Percentiles rank a stretch among this genome's conserved stretches.
phyloP scores from a whole-genome alignment of 1,140 invertebrate genomes.

The Agrypnia vestita region DNA sequence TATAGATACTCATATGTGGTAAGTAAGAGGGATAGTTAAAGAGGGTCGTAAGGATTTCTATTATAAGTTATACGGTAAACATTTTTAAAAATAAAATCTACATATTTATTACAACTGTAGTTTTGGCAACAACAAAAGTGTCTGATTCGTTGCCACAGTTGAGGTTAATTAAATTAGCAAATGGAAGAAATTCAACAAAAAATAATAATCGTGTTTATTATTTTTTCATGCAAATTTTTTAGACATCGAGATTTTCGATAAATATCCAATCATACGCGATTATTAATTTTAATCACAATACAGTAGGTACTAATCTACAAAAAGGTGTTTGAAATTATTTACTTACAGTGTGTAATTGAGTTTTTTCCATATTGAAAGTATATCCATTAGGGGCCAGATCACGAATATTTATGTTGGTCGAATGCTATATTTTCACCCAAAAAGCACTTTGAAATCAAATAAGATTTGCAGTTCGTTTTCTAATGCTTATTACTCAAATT shows the following conservation, averaged over 20 bases:
- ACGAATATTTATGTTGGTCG: not conserved
- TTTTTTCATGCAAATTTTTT: not conserved
- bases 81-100: too few relatives aligned
- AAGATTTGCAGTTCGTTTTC: not conserved
- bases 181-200: not conserved
- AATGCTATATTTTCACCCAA: not conserved
- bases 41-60: too few relatives aligned
- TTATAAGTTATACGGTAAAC: too few relatives aligned
- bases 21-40: too few relatives aligned
- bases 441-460: constrained; percentile 2
- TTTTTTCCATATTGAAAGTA: constrained; percentile 24
- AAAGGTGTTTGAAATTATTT: constrained; percentile 22
- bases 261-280: constrained; percentile 9
- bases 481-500: not conserved
- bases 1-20: too few relatives aligned
- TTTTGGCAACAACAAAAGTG: too few relatives aligned
- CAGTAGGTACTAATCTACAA: constrained; percentile 16
- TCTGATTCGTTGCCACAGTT: too few relatives aligned
- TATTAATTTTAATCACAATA: constrained; percentile 30
- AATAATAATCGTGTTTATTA: too few relatives aligned
- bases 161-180: not conserved
- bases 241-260: constrained; percentile 11
- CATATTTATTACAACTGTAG: too few relatives aligned
- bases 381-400: constrained; percentile 29
- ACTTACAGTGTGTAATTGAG: constrained; percentile 24